Evolutionary conservation across 2,113 vertebrate species (phyloP), one percentile per base, ranked within the genome.

Genomic region (Scomber japonicus): DNA sequence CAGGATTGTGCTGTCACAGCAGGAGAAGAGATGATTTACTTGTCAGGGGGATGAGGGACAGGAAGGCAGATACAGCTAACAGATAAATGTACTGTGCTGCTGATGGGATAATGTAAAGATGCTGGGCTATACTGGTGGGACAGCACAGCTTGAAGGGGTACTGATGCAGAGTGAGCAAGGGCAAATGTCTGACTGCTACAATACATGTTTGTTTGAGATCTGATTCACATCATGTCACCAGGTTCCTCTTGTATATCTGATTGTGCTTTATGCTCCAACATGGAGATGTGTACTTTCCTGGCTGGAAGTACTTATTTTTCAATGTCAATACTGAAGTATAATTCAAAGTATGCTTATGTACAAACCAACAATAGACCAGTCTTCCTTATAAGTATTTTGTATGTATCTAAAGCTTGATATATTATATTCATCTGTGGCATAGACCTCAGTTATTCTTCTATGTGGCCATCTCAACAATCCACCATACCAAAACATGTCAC

Each of bases 21-120:
- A 81, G 73, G 82, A 76, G 83, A 88, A 75, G 81, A 83, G 90
- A 92, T 91, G 89, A 93, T 88, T 91, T 87, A 90, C 87, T 88
- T 92, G 88, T 92, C 91, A 92, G 75, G 76, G 64, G 55, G 53
- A 70, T 88, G 86, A 91, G 75, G 60, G 86, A 89, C 86, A 73
- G 84, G 80, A 65, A 72, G 69, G 82, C 78, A 88, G 88, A 93
- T 90, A 89, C 21, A 21, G 21, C 21, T 21, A 21, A 21, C 21
- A 21, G 21, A 21, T 21, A 21, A 85, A 84, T 81, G 84, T 35
- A 84, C 77, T 76, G 14, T 67, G 81, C 80, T 75, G 72, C 83
- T 75, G 60, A 4, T 75, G 10, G 71, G 77, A 80, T 86, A 87
- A 86, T 81, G 89, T 88, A 82, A 83, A 84, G 80, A 71, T 64